Percentiles rank a stretch among this genome's conserved stretches.
These are phyloP conservation scores for Zaprionus capensis DNA, from an alignment of 1,140 invertebrate genomes.

Conservation along the genomic window DNA sequence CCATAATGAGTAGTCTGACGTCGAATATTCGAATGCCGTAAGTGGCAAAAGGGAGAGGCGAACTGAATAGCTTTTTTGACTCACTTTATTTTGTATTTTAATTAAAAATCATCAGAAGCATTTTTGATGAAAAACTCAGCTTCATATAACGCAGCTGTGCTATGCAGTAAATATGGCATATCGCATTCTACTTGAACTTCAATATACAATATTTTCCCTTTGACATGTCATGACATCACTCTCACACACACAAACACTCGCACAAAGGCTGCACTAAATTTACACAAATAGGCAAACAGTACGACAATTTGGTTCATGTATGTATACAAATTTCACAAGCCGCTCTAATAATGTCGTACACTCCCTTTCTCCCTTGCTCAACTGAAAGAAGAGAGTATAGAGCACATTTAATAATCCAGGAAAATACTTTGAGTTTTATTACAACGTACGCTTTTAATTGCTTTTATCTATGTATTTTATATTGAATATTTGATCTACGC, in stretches of 20 bases:
- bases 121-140: neutral
- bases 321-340: neutral
- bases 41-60: conserved; percentile 24
- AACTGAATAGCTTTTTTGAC: conserved; percentile 5
- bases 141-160: neutral
- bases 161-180: conserved; percentile 1
- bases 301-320: neutral
- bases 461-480: conserved; percentile 4
- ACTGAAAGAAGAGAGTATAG: neutral
- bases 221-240: conserved; percentile 22
- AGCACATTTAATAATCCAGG: neutral
- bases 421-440: neutral
- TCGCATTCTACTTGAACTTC: neutral
- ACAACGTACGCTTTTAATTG: neutral
- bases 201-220: neutral
- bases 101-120: conserved; percentile 1
- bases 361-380: neutral
- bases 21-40: conserved; percentile 1
- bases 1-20: conserved; percentile 22
- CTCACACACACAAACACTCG: neutral
- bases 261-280: neutral
- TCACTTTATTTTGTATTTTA: conserved; percentile 6
- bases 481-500: conserved; percentile 22
- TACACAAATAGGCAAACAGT: conserved; percentile 3
- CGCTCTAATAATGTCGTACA: neutral